Percentiles rank a stretch among this genome's conserved stretches.
Conservation (phyloP, 2,797 vertebrate genomes). For the Danionella dracula region DNA sequence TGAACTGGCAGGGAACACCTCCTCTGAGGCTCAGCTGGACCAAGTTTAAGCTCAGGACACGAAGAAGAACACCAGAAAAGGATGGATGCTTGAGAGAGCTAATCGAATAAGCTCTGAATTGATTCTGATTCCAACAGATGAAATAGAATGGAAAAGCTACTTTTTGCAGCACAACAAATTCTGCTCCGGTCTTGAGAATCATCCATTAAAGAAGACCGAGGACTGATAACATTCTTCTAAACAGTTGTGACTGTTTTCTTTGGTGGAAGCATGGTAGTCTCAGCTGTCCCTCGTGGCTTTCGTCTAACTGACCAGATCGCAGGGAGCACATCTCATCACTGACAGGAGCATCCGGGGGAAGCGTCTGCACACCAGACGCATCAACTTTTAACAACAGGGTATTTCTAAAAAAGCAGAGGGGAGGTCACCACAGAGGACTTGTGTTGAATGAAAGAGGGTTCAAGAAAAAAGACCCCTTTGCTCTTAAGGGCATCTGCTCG, state of each 20-base stretch:
- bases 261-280: conserved; percentile 10
- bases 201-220: conserved; percentile 42
- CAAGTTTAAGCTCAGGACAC: conserved; percentile 44
- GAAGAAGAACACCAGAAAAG: conserved; percentile 45
- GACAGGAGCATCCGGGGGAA: conserved; percentile 1
- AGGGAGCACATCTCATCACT: background rate
- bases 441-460: conserved; percentile 34
- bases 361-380: background rate
- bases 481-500: conserved; percentile 50
- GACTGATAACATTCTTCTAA: background rate
- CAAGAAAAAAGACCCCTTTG: conserved; percentile 29
- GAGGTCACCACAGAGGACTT: conserved; percentile 37
- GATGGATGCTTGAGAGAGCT: conserved; percentile 44
- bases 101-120: conserved; percentile 32
- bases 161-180: conserved; percentile 20
- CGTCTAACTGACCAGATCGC: background rate
- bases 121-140: conserved; percentile 23
- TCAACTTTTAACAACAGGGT: conserved; percentile 45
- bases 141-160: conserved; percentile 43
- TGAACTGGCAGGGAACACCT: conserved; percentile 53
- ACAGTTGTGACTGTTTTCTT: conserved; percentile 13
- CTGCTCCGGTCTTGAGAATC: conserved; percentile 41
- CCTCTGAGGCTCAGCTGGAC: conserved; percentile 48
- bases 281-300: conserved; percentile 20
- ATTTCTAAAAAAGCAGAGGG: conserved; percentile 32